These are phyloP conservation scores for Anser cygnoides DNA, from an alignment of 2,113 vertebrate species.

Conservation along the genomic window DNA sequence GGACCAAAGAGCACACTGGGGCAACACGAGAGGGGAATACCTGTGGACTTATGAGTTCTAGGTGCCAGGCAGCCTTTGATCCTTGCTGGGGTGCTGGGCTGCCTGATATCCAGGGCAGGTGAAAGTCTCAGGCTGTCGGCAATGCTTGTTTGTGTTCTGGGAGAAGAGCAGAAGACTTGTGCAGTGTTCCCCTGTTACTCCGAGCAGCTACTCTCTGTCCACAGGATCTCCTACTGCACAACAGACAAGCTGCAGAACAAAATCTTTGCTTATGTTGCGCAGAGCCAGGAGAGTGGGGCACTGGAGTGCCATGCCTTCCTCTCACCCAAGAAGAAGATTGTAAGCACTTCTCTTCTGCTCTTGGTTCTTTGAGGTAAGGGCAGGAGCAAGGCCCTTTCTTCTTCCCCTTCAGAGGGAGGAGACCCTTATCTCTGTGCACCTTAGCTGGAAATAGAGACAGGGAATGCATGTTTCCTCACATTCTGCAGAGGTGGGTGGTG, in stretches of 20 bases:
- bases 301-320: constrained; percentile 92
- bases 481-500: not conserved
- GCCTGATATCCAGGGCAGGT: not conserved
- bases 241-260: constrained; percentile 94
- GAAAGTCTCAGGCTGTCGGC: not conserved
- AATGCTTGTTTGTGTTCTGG: not conserved
- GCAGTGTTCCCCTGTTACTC: rapidly evolving
- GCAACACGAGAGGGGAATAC: not conserved
- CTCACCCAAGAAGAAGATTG: constrained; percentile 92
- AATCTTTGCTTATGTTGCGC: constrained; percentile 90
- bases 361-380: not conserved
- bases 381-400: not conserved
- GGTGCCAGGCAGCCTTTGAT: not conserved
- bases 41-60: not conserved
- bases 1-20: not conserved
- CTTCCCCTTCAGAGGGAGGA: not conserved
- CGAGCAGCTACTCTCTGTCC: constrained; percentile 13
- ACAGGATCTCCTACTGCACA: constrained; percentile 93
- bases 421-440: not conserved
- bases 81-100: not conserved
- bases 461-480: not conserved
- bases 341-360: constrained; percentile 68
- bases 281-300: constrained; percentile 86
- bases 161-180: not conserved
- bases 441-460: not conserved